Percentiles rank a stretch among this genome's conserved stretches.
Evolutionary conservation across 2,113 vertebrate species (phyloP).

Genomic region (Coptodon rendalli): DNA sequence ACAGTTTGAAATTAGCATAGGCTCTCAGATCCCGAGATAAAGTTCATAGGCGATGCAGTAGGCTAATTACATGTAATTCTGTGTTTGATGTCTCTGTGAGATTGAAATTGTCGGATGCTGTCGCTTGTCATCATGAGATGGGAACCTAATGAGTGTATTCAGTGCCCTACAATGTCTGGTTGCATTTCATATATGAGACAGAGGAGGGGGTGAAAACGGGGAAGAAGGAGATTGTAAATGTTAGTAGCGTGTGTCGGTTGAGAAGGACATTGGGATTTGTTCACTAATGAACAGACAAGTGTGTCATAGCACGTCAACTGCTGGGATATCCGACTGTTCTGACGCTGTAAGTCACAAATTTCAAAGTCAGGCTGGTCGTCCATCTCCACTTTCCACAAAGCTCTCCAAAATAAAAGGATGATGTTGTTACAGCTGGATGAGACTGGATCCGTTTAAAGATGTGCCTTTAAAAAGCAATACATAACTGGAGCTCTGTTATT

Average conservation of each 20-base stretch:
- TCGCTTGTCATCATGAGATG: conserved; percentile 1
- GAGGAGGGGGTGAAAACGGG: not conserved
- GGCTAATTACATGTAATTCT: conserved; percentile 43
- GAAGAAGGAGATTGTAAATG: not conserved
- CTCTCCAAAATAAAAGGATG: not conserved
- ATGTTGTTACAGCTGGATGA: not conserved
- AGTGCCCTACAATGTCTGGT: not conserved
- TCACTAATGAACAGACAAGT: not conserved
- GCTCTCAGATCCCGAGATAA: conserved; percentile 12
- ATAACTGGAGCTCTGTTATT: not conserved
- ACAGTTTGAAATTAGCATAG: conserved; percentile 28
- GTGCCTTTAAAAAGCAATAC: not conserved
- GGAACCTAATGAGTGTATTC: not conserved
- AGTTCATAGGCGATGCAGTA: conserved; percentile 20
- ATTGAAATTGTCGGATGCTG: conserved; percentile 14
- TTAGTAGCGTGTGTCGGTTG: not conserved
- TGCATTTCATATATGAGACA: not conserved
- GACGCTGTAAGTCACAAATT: conserved; percentile 11
- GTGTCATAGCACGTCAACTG: not conserved
- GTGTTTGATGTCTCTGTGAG: conserved; percentile 31
- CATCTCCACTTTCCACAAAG: not conserved
- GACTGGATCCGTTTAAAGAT: not conserved
- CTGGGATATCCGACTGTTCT: not conserved
- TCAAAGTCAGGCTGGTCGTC: conserved; percentile 1
- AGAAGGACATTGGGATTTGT: not conserved